These are phyloP conservation scores for Temnothorax unifasciatus DNA, from an alignment of 2,888 invertebrate species.

Conservation along the genomic window DNA sequence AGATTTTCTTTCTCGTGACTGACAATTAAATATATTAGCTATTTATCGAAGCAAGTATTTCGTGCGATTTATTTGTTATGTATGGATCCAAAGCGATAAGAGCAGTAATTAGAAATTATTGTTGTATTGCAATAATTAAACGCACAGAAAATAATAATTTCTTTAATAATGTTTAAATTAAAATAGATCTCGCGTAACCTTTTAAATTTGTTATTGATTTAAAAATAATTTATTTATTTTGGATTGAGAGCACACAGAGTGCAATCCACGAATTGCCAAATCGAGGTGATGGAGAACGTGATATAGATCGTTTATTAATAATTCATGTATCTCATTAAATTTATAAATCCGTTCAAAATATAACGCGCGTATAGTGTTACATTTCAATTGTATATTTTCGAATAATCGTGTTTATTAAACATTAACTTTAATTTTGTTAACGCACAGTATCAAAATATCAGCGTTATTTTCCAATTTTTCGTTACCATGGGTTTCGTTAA, in stretches of 20 bases:
- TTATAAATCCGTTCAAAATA: too few relatives aligned
- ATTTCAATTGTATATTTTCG: not conserved
- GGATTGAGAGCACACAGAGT: not conserved
- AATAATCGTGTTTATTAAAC: not conserved
- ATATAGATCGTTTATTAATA: not conserved
- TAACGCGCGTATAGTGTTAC: not conserved
- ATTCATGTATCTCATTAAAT: too few relatives aligned
- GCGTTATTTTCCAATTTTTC: constrained; percentile 9
- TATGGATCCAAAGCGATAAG: not conserved
- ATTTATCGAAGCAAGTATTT: not conserved
- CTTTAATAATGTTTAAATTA: not conserved
- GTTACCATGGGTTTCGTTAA: not conserved
- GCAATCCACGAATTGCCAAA: not conserved
- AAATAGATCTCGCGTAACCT: not conserved
- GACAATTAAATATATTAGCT: too few relatives aligned
- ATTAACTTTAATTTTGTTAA: constrained; percentile 15
- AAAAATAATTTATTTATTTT: not conserved
- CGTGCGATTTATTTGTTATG: not conserved
- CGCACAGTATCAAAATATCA: not conserved
- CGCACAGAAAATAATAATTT: not conserved
- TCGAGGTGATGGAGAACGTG: not conserved
- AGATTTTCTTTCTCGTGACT: too few relatives aligned
- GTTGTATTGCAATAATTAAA: not conserved
- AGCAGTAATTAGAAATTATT: not conserved
- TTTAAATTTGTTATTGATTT: not conserved